Percentiles rank a stretch among this genome's conserved stretches.
These are phyloP conservation scores for Ametastegia equiseti DNA, from an alignment of 2,888 invertebrate species.

Conservation along the genomic window DNA sequence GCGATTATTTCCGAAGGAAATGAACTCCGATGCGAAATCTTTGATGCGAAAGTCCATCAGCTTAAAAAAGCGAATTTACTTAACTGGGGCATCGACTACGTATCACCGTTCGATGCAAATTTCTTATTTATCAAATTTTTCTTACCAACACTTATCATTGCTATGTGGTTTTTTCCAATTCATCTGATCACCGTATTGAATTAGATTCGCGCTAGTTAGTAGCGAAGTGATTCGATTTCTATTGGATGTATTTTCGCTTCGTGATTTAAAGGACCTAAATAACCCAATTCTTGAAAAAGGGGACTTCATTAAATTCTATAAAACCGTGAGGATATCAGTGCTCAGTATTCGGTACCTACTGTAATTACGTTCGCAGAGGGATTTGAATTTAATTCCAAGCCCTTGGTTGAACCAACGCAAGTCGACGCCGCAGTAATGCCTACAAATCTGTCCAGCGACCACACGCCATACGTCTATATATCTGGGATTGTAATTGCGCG, in stretches of 20 bases:
- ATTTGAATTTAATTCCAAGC: slow-evolving; percentile 35
- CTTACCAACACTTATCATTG: too few species aligned
- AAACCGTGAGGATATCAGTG: not conserved
- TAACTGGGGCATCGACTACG: too few species aligned
- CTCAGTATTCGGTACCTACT: slow-evolving; percentile 21
- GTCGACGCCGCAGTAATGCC: slow-evolving; percentile 20
- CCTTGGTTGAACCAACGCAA: not conserved
- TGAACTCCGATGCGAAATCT: not conserved
- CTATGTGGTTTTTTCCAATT: too few species aligned
- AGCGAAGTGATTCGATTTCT: not conserved
- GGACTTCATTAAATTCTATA: not conserved
- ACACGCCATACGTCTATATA: slow-evolving; percentile 13
- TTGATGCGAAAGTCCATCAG: not conserved
- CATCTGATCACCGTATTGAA: too few species aligned
- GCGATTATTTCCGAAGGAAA: not conserved
- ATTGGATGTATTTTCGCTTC: not conserved
- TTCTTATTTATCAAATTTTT: not conserved
- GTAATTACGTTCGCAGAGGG: slow-evolving; percentile 22
- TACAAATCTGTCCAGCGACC: slow-evolving; percentile 35
- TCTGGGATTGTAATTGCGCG: not conserved
- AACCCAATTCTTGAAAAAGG: not conserved
- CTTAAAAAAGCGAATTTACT: not conserved
- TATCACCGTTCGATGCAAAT: not conserved
- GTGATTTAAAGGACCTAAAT: not conserved
- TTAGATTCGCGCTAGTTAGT: too few species aligned